A percentile compares a stretch with the other conserved stretches of the same genome.
Evolutionary conservation across 1,140 invertebrate species (phyloP).

Genomic region (Procambarus virginalis): DNA sequence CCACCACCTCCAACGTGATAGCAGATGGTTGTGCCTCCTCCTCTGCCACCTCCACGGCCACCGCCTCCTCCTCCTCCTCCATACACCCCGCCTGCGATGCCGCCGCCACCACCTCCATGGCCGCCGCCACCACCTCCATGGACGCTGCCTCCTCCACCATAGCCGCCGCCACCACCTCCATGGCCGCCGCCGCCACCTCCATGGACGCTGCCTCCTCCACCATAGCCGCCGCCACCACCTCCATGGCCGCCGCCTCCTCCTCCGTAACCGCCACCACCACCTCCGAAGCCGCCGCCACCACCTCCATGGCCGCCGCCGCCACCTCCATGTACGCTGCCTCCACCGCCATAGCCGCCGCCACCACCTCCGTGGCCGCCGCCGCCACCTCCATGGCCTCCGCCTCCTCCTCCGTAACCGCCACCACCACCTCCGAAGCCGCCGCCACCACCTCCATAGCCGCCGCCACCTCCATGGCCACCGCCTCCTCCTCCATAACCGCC

Average conservation of each 20-base stretch:
- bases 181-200: too few relatives aligned
- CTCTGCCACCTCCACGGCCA: not conserved
- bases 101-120: not conserved
- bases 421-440: not conserved
- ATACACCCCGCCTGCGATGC: not conserved
- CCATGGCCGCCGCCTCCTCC: not conserved
- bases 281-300: not conserved
- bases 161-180: not conserved
- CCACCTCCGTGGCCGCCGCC: too few relatives aligned
- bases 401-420: not conserved
- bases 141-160: not conserved
- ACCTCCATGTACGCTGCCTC: not conserved
- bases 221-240: not conserved
- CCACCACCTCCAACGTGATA: too few relatives aligned
- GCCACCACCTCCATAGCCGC: not conserved
- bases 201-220: too few relatives aligned
- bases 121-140: not conserved
- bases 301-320: not conserved
- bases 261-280: not conserved
- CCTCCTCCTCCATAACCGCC: not conserved
- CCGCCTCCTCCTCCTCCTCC: too few relatives aligned
- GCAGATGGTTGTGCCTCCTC: too few relatives aligned
- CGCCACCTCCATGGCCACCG: not conserved
- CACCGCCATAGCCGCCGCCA: too few relatives aligned
- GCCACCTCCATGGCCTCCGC: too few relatives aligned